A percentile compares a stretch with the other conserved stretches of the same genome.
phyloP scores from a whole-genome alignment of 2,113 vertebrate species.

The Podiceps cristatus region DNA sequence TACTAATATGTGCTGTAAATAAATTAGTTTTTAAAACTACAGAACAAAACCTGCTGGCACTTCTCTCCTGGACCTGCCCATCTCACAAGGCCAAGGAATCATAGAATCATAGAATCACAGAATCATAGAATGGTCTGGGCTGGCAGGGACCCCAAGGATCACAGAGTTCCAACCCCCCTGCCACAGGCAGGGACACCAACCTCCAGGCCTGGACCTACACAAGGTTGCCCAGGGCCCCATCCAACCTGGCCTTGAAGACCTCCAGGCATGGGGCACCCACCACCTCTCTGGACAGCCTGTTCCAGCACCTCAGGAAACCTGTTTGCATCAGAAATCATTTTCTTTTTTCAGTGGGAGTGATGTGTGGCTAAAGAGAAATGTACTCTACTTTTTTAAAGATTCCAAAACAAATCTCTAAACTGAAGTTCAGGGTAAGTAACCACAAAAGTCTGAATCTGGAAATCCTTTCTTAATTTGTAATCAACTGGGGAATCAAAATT shows the following conservation, averaged over 20 bases:
- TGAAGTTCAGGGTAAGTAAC: not conserved
- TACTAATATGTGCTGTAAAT: not conserved
- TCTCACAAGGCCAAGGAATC: not conserved
- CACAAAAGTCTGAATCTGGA: not conserved
- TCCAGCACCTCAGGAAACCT: not conserved
- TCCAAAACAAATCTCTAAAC: not conserved
- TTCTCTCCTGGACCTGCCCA: not conserved
- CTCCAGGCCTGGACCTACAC: too few relatives aligned
- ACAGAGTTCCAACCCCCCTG: too few relatives aligned
- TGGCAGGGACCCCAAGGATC: too few relatives aligned
- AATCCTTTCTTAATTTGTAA: not conserved
- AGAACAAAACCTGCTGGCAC: not conserved
- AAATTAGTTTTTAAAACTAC: not conserved
- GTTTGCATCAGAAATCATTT: not conserved
- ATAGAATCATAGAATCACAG: too few relatives aligned
- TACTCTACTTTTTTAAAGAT: not conserved
- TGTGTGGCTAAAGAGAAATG: not conserved
- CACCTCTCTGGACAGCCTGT: too few relatives aligned
- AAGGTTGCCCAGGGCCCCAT: too few relatives aligned
- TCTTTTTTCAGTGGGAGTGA: not conserved
- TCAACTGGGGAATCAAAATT: not conserved
- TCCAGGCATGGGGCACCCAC: too few relatives aligned
- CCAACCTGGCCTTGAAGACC: too few relatives aligned
- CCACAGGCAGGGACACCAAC: too few relatives aligned
- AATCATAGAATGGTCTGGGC: too few relatives aligned